These are phyloP conservation scores for Siphamia tubifer DNA, from an alignment of 2,113 vertebrate species.

Conservation along the genomic window DNA sequence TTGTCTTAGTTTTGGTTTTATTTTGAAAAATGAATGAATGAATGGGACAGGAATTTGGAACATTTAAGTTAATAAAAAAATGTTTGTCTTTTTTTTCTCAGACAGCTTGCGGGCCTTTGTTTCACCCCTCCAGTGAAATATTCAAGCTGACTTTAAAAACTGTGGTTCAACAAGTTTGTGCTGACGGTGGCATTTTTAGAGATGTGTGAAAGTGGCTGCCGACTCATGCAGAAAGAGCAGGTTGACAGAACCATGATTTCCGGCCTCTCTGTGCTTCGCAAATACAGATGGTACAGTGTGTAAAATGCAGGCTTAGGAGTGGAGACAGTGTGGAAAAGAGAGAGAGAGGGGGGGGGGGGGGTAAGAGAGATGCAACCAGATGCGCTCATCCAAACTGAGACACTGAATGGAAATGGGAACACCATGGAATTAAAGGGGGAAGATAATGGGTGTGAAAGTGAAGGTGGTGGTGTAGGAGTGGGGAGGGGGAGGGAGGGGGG, in stretches of 20 bases:
- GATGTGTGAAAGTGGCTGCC: conserved; percentile 58
- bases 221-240: conserved; percentile 65
- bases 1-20: too few relatives aligned
- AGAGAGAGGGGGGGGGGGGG: too few relatives aligned
- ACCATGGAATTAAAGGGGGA: conserved; percentile 58
- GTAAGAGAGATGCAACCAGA: conserved; percentile 55
- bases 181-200: conserved; percentile 56
- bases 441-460: conserved; percentile 63
- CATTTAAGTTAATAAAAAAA: too few relatives aligned
- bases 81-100: conserved; percentile 26
- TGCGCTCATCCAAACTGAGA: conserved; percentile 59
- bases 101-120: conserved; percentile 39
- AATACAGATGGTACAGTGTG: conserved; percentile 69
- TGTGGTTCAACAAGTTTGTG: conserved; percentile 65
- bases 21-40: too few relatives aligned
- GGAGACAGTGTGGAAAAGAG: conserved; percentile 20
- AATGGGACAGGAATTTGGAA: too few relatives aligned
- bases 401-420: conserved; percentile 48
- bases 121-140: conserved; percentile 36
- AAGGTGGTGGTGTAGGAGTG: too few relatives aligned
- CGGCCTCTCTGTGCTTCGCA: conserved; percentile 56
- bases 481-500: conserved; percentile 22
- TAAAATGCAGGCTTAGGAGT: conserved; percentile 61
- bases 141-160: conserved; percentile 55
- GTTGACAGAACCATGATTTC: conserved; percentile 69